Base-by-base conservation (phyloP, 2,797 vertebrate species). In the Chromobotia macracanthus region DNA sequence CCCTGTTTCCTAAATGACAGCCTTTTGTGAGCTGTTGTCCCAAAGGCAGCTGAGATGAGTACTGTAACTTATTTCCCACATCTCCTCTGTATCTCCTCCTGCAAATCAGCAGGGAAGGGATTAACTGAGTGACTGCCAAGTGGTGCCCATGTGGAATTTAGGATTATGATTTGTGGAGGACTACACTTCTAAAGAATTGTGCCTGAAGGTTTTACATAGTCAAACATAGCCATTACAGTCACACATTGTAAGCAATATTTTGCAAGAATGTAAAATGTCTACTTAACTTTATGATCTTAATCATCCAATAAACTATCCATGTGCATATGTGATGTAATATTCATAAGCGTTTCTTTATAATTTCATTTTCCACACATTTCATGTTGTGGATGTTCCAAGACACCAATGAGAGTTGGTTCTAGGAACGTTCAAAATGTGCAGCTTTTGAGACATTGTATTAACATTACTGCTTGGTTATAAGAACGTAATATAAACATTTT, bases 61-160 rank as follows among this genome's bases (percentile, higher is more conserved):
- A 63, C 58, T 55, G 77, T 70, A 72, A 79, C 78, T 83, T 70
- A 79, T 83, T 83, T 80, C 81, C 81, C 72, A 83, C 77, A 51
- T 76, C 72, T 79, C 72, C 60, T 31, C 7, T 70, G 51, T 67
- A 69, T 79, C 77, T 72, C 46, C 51, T 23, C 55, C 55, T 61
- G 31, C 61, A 66, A 79, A 83, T 60, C 58, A 80, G 74, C 41
- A 38, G 55, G 66, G 66, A 64, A 63, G 31, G 72, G 48, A 77
- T 83, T 83, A 72, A 75, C 51, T 41, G 23, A 28, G 46, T 15
- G 71, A 67, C 28, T 79, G 69, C 60, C 58, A 79, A 72, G 55
- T 72, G 68, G 58, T 46, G 65, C 44, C 28, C 61, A 41, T 44
- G 18, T 64, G 31, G 60, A 79, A 65, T 79, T 55, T 50, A 5